Evolutionary conservation across 2,797 vertebrate species (phyloP).

Genomic region (Perodicticus potto): DNA sequence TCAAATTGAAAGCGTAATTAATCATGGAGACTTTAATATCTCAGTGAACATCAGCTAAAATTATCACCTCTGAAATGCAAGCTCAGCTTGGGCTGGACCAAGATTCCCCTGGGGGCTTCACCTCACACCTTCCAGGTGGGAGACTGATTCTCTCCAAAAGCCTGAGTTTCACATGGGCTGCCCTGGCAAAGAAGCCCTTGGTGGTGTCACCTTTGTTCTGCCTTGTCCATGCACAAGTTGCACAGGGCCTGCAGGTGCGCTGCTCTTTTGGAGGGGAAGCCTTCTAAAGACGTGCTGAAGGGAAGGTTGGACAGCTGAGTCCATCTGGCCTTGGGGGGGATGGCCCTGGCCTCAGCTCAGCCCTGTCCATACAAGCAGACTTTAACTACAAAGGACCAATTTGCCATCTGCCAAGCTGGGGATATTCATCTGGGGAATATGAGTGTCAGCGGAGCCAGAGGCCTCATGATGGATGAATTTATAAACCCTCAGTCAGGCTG

Average conservation of each 20-base stretch:
- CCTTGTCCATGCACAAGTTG: slow-evolving; percentile 35
- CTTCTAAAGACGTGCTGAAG: slow-evolving; percentile 29
- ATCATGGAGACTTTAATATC: slow-evolving; percentile 37
- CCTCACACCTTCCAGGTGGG: neutral
- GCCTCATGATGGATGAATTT: neutral
- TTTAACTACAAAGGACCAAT: neutral
- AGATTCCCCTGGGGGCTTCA: neutral
- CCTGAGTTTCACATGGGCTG: neutral
- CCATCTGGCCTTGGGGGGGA: slow-evolving; percentile 53
- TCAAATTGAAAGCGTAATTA: slow-evolving; percentile 69
- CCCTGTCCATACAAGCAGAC: slow-evolving; percentile 2
- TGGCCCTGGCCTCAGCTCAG: slow-evolving; percentile 53
- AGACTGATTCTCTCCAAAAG: neutral
- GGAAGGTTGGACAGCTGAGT: neutral
- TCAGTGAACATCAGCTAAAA: slow-evolving; percentile 29
- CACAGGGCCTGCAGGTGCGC: neutral
- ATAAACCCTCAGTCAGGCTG: neutral
- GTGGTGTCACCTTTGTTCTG: neutral
- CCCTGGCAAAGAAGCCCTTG: neutral
- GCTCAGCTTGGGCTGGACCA: neutral
- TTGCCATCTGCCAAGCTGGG: slow-evolving; percentile 35
- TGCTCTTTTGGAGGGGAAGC: neutral
- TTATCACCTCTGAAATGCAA: neutral
- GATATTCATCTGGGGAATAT: neutral
- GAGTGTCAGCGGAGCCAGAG: neutral